Conservation (phyloP, 2,888 invertebrate genomes). For the Anoplius nigerrimus region DNA sequence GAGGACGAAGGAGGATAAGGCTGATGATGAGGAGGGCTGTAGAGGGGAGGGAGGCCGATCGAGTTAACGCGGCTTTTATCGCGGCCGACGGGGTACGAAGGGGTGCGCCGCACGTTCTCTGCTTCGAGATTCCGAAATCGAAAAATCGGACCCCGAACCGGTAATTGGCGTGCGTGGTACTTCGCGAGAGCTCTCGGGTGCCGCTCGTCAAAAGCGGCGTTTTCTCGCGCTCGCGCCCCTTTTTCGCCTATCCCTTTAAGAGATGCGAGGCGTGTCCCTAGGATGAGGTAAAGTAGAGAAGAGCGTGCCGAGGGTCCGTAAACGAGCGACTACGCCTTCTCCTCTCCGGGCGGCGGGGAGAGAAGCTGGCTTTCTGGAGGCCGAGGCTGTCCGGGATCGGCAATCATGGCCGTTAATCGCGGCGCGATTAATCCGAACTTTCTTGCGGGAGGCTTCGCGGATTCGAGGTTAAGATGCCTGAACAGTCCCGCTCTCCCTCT, state of each 20-base stretch:
- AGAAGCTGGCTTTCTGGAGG: constrained; percentile 12
- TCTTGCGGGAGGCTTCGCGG: constrained; percentile 26
- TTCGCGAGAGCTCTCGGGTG: too few species aligned
- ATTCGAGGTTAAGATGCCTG: constrained; percentile 6
- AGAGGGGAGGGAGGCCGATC: background rate
- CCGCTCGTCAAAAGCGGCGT: too few species aligned
- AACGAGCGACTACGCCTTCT: constrained; percentile 37
- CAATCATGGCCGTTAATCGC: constrained; percentile 48
- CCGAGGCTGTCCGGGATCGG: constrained; percentile 27
- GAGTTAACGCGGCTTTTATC: constrained; percentile 3
- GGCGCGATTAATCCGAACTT: constrained; percentile 40
- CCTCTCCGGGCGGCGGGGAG: constrained; percentile 11
- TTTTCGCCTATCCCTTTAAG: too few species aligned
- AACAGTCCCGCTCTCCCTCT: too few species aligned
- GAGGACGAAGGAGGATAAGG: too few species aligned
- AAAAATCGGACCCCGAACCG: too few species aligned
- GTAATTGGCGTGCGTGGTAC: too few species aligned
- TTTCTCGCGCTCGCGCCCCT: too few species aligned
- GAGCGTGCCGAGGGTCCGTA: constrained; percentile 35
- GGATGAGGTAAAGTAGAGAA: constrained; percentile 10
- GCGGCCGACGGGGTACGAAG: too few species aligned
- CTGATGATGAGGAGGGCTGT: background rate
- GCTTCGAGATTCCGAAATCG: too few species aligned
- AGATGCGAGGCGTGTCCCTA: too few species aligned
- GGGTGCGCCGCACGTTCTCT: too few species aligned